Conservation (phyloP, 2,113 vertebrate species). For the human region GRCh38 chr2:57771001-57771500, state of each 20-base stretch:
- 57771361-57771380: background rate
- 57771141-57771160: background rate
- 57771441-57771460: background rate
- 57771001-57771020: background rate
- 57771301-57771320: conserved; percentile 8
- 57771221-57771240: background rate
- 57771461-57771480: background rate
- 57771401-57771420: conserved; percentile 28
- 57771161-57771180: background rate
- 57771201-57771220: background rate
- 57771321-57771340: background rate
- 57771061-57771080: background rate
- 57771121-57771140: background rate
- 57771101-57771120: background rate
- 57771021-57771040: background rate
- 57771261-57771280: background rate
- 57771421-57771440: conserved; percentile 38
- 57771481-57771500: background rate
- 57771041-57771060: background rate
- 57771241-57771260: background rate
- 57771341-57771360: background rate
- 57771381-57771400: background rate
- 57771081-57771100: background rate
- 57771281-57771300: background rate
- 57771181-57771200: background rate